Evolutionary conservation across 2,113 vertebrate genomes (phyloP).

Genomic region (Lota lota): DNA sequence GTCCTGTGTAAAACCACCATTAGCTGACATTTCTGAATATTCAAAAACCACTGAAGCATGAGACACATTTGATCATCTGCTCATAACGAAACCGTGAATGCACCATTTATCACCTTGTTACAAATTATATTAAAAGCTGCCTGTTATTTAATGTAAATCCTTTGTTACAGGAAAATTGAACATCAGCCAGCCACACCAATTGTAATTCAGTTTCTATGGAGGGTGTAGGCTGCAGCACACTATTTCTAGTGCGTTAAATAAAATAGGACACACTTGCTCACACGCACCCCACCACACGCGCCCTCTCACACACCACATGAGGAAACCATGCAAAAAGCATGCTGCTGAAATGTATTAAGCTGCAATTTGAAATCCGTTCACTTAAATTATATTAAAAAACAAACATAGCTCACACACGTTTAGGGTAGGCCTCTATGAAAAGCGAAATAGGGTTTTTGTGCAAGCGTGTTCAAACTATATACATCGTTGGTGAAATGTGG

Average conservation of each 20-base stretch:
- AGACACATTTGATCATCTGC: conserved; percentile 69
- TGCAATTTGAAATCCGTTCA: too few species aligned
- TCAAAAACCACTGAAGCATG: conserved; percentile 63
- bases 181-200: conserved; percentile 23
- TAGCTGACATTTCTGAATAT: conserved; percentile 60
- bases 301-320: too few species aligned
- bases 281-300: too few species aligned
- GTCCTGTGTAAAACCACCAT: conserved; percentile 40
- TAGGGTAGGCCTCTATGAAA: too few species aligned
- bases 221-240: not conserved
- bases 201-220: not conserved
- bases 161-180: conserved; percentile 52
- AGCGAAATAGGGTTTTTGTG: too few species aligned
- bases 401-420: too few species aligned
- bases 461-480: too few species aligned
- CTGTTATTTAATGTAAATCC: conserved; percentile 52
- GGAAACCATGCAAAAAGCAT: too few species aligned
- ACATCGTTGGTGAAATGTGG: too few species aligned
- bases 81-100: conserved; percentile 55
- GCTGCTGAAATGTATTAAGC: too few species aligned
- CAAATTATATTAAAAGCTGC: conserved; percentile 60
- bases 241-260: not conserved
- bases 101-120: conserved; percentile 64
- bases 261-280: too few species aligned
- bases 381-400: too few species aligned